Evolutionary conservation across 2,797 vertebrate genomes (phyloP).

Genomic region (Myripristis jacobus): DNA sequence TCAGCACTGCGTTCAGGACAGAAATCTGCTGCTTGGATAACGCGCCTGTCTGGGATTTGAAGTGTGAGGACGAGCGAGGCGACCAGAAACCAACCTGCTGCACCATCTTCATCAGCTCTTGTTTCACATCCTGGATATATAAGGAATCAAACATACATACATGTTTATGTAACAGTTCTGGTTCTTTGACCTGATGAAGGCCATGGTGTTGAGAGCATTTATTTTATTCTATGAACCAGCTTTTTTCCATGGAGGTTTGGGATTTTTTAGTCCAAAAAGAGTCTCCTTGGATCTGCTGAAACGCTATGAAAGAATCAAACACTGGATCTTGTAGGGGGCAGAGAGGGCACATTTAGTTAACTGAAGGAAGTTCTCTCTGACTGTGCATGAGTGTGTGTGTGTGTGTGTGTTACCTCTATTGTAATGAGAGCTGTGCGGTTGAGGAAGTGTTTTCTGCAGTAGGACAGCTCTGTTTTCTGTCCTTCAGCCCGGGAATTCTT

Average conservation of each 20-base stretch:
- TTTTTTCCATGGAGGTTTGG: no score
- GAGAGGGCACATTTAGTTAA: neutral
- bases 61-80: conserved; percentile 45
- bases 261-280: no score
- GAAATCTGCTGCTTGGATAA: conserved; percentile 86
- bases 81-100: conserved; percentile 90
- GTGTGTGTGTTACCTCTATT: conserved; percentile 86
- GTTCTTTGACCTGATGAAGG: no score
- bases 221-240: no score
- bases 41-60: conserved; percentile 40
- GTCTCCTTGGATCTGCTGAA: no score
- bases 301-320: no score
- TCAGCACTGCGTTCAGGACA: conserved; percentile 91
- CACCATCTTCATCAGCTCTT: conserved; percentile 92
- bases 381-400: neutral
- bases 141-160: neutral
- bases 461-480: conserved; percentile 86
- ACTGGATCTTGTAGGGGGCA: neutral
- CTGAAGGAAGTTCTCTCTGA: no score
- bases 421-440: conserved; percentile 93
- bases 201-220: no score
- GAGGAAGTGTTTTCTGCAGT: conserved; percentile 93
- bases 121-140: conserved; percentile 89
- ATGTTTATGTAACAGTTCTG: no score
- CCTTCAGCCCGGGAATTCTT: conserved; percentile 88